Evolutionary conservation across 2,888 invertebrate genomes (phyloP), one percentile per base, ranked within the genome.

Genomic region (Tromatobia lineatoria): DNA sequence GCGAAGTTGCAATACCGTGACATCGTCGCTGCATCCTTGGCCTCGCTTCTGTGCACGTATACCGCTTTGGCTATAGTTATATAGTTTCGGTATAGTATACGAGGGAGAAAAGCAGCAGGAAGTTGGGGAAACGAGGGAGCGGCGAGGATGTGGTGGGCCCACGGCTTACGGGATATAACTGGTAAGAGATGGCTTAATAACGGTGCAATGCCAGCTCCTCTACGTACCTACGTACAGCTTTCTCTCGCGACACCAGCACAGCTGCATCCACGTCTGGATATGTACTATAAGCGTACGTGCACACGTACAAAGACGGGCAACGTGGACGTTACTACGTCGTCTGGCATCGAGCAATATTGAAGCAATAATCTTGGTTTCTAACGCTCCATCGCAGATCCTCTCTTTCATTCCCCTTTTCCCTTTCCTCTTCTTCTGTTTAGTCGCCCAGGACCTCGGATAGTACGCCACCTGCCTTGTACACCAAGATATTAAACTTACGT

Each of bases 151-250:
- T 81, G 85, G 81, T 78, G 85, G 80, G 76, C 80, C 75, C 82
- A 87, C 82, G 87, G 82, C 88, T 87, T 88, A 88, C 85, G 85
- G 81, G 89, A 89, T 91, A 90, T 89, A 91, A 91, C 90, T 89
- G 88, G 88, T 92, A 91, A 92, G 91, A 90, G 91, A 93, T 91
- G 91, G 91, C 90, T 92, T 92, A 92, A 92, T 93, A 92, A 92
- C 91, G 89, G 86, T 85, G 89, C 88, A 85, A 88, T 88, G 89
- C 88, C 87, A 86, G 88, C 85, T 86, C 86, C 87, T 78, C 83
- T 87, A 75, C 74, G 70, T 61, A 71, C 71, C 34, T 71, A 64
- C 57, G 42, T 59, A 76, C 73, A 70, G 52, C 69, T 64, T 76
- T 66, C 78, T 74, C 69, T 81, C 67, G 50, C 66, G 50, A 34